Percentiles rank a stretch among this genome's conserved stretches.
Evolutionary conservation across 2,113 vertebrate genomes (phyloP).

Genomic region (Pelecanoides urinatrix): DNA sequence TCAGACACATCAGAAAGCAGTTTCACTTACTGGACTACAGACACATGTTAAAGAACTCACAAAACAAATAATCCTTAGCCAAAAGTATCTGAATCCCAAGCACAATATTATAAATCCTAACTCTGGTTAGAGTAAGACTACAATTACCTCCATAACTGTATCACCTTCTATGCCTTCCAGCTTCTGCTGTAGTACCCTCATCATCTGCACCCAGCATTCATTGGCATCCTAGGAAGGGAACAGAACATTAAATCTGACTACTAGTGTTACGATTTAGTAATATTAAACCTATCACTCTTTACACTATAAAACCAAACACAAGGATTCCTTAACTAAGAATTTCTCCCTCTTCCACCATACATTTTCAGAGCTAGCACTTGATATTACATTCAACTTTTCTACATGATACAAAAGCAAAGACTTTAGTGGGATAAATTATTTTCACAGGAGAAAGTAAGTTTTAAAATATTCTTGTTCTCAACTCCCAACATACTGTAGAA

Average conservation of each 20-base stretch:
- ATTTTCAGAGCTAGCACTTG: not conserved
- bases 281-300: not conserved
- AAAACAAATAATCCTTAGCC: not conserved
- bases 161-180: slow-evolving; percentile 88
- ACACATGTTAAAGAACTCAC: not conserved
- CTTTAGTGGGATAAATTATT: not conserved
- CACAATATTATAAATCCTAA: not conserved
- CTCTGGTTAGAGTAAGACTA: not conserved
- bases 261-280: not conserved
- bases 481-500: not conserved
- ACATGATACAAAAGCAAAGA: not conserved
- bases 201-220: slow-evolving; percentile 97
- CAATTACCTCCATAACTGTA: slow-evolving; percentile 88
- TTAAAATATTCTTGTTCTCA: not conserved
- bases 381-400: not conserved
- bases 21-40: not conserved
- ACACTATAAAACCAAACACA: not conserved
- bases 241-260: not conserved
- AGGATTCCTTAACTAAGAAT: not conserved
- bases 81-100: not conserved
- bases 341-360: not conserved
- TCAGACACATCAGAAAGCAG: not conserved
- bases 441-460: not conserved
- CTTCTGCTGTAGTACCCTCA: slow-evolving; percentile 97
- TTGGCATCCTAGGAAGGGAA: slow-evolving; percentile 88